Evolutionary conservation across 2,113 vertebrate species (phyloP).

Genomic region (Cyanoramphus novaezelandiae): DNA sequence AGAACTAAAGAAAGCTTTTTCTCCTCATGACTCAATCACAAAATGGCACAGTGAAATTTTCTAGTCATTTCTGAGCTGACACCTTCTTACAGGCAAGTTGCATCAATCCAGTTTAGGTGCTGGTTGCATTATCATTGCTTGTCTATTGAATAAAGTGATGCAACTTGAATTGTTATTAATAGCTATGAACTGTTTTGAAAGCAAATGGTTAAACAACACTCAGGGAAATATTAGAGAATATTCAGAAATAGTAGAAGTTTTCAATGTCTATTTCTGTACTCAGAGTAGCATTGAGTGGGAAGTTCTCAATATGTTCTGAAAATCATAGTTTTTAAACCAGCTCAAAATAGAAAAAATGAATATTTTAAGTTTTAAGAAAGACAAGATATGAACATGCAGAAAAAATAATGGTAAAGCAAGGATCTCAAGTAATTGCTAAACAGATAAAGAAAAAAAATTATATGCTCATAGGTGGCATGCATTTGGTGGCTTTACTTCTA

Average conservation of each 20-base stretch:
- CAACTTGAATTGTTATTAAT: background rate
- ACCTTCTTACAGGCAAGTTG: background rate
- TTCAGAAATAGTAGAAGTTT: background rate
- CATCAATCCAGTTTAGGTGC: background rate
- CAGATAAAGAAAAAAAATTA: background rate
- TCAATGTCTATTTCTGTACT: background rate
- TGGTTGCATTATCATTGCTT: background rate
- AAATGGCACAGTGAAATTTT: background rate
- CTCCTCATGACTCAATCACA: background rate
- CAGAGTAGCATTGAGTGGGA: background rate
- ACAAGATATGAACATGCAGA: background rate
- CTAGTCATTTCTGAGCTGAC: background rate
- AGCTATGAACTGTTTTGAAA: background rate
- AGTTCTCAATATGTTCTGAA: background rate
- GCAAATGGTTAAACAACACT: background rate
- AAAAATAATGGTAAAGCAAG: background rate
- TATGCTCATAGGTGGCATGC: background rate
- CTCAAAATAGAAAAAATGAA: background rate
- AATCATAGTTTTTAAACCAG: background rate
- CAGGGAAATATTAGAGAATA: background rate
- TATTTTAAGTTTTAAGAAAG: constrained; percentile 10
- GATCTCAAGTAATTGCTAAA: background rate
- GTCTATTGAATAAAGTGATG: background rate
- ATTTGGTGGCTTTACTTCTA: background rate
- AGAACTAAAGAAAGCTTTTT: background rate